phyloP scores from a whole-genome alignment of 2,113 vertebrate genomes.

The Prionailurus viverrinus region DNA sequence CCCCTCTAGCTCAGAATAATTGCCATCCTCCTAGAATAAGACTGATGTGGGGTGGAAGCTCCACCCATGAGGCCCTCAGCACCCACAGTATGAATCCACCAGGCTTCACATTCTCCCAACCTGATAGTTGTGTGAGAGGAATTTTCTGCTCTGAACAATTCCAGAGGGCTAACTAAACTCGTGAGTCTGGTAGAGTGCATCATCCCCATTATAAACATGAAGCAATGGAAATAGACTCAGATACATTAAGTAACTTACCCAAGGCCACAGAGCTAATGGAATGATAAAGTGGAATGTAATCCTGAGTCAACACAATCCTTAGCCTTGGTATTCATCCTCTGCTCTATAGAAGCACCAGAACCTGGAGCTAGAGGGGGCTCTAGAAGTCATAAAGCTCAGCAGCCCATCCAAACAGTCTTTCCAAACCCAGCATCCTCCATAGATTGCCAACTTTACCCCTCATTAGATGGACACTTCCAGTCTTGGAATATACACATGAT shows the following conservation, averaged over 20 bases:
- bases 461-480: not conserved
- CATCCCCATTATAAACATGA: not conserved
- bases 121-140: not conserved
- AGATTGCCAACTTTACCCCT: not conserved
- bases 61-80: rapidly evolving
- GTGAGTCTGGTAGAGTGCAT: rapidly evolving
- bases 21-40: not conserved
- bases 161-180: not conserved
- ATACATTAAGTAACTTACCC: not conserved
- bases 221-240: not conserved
- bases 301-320: not conserved
- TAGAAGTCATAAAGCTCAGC: not conserved
- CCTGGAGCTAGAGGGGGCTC: not conserved
- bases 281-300: not conserved
- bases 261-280: not conserved
- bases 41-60: not conserved
- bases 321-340: not conserved
- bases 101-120: not conserved
- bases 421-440: not conserved
- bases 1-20: not conserved
- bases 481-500: not conserved
- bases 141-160: not conserved
- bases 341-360: not conserved
- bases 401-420: not conserved
- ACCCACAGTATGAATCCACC: not conserved